Evolutionary conservation across 2,888 invertebrate species (phyloP).

Genomic region (Lycaena phlaeas): DNA sequence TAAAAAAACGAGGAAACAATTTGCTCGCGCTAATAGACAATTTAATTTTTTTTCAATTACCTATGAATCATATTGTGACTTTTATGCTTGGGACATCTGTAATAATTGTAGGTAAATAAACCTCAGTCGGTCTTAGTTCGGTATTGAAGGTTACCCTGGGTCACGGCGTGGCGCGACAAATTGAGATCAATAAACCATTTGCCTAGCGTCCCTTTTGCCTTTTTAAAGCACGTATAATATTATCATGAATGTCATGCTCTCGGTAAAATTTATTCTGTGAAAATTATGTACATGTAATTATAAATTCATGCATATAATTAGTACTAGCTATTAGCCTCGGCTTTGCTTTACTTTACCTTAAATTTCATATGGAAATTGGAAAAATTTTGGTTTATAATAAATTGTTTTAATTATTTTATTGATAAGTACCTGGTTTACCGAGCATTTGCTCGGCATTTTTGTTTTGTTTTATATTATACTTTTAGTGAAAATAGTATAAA

Average conservation of each 20-base stretch:
- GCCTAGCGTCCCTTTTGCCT: background rate
- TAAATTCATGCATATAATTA: background rate
- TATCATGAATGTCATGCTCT: background rate
- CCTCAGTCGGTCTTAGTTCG: background rate
- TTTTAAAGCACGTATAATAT: background rate
- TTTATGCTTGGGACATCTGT: background rate
- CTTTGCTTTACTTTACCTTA: background rate
- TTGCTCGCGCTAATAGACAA: background rate
- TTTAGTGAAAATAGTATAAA: too few species aligned
- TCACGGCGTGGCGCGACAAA: slow-evolving; percentile 61
- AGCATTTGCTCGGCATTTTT: too few species aligned
- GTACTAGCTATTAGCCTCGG: too few species aligned
- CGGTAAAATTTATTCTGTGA: background rate
- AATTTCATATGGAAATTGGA: too few species aligned
- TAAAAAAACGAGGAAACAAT: background rate
- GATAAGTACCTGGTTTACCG: too few species aligned
- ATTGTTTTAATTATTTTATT: too few species aligned
- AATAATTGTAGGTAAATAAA: background rate
- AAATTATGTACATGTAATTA: background rate
- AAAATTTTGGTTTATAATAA: too few species aligned
- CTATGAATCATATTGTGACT: background rate
- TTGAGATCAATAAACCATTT: slow-evolving; percentile 44
- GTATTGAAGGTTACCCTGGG: slow-evolving; percentile 49
- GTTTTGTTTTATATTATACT: too few species aligned
- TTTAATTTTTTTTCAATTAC: background rate